These are phyloP conservation scores for Cynopterus sphinx DNA, from an alignment of 2,797 vertebrate species.

Conservation along the genomic window DNA sequence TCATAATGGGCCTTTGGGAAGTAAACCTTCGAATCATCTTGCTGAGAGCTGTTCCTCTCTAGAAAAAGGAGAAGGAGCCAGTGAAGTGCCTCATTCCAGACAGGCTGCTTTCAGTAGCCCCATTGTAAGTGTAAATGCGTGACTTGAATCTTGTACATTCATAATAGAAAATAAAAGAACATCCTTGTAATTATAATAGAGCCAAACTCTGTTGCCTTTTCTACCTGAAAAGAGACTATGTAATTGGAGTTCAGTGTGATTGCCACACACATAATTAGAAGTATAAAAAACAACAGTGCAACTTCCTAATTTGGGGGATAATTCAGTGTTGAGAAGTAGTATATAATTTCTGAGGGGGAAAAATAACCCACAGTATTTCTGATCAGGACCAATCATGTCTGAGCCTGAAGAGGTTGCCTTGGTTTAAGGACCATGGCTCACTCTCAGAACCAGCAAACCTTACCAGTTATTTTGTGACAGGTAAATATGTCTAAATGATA, in stretches of 20 bases:
- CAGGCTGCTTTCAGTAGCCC: constrained; percentile 92
- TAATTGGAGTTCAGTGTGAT: not conserved
- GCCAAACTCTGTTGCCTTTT: constrained; percentile 8
- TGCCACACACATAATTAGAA: not conserved
- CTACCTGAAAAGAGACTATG: not conserved
- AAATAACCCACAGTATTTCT: not conserved
- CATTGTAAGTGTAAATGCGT: constrained; percentile 87
- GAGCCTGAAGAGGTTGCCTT: not conserved
- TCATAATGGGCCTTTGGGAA: constrained; percentile 84
- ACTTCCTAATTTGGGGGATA: not conserved
- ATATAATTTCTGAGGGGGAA: not conserved
- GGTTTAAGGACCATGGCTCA: not conserved
- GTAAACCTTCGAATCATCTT: constrained; percentile 83
- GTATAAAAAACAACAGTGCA: not conserved
- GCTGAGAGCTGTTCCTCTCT: constrained; percentile 62
- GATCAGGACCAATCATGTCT: not conserved
- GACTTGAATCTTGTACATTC: not conserved
- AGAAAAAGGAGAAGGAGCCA: constrained; percentile 75
- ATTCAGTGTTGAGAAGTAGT: not conserved
- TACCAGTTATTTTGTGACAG: not conserved
- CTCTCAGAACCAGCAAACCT: not conserved
- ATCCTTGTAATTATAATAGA: not conserved
- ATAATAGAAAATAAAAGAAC: not conserved
- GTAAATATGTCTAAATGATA: not conserved
- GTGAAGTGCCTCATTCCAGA: constrained; percentile 71